These are phyloP conservation scores for Pygoscelis adeliae DNA, from an alignment of 2,113 vertebrate species.

Conservation along the genomic window DNA sequence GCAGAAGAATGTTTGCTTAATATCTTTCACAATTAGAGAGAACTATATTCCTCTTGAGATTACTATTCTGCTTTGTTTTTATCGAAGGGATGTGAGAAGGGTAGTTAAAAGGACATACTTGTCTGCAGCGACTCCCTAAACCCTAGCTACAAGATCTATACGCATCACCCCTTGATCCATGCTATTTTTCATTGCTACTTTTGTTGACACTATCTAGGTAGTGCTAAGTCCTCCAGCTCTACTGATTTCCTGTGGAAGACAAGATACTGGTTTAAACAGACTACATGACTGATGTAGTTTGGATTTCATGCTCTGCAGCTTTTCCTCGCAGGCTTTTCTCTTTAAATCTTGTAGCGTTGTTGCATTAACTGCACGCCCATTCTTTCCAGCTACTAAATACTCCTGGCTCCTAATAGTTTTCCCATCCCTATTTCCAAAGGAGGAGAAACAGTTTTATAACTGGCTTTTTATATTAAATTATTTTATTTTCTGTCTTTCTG, in stretches of 20 bases:
- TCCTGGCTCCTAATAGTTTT: not conserved
- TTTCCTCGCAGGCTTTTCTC: not conserved
- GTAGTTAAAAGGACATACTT: not conserved
- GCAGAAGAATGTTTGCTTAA: not conserved
- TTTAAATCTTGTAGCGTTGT: not conserved
- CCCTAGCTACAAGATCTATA: not conserved
- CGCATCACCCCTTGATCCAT: not conserved
- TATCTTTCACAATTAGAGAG: slow-evolving; percentile 3
- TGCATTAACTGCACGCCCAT: not conserved
- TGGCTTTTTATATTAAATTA: not conserved
- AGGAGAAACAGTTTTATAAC: not conserved
- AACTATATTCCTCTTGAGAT: not conserved
- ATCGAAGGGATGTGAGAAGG: not conserved
- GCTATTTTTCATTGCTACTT: not conserved
- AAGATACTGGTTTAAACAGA: not conserved
- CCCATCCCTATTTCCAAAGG: not conserved
- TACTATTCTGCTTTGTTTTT: not conserved
- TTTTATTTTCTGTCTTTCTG: not conserved
- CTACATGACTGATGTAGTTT: not conserved
- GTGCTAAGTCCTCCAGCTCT: not conserved
- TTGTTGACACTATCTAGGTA: not conserved
- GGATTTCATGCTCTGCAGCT: not conserved
- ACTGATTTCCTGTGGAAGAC: not conserved
- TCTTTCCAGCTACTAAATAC: not conserved
- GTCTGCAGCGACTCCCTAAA: not conserved